Evolutionary conservation across 2,888 invertebrate genomes (phyloP).

Genomic region (Ephialtes manifestator): DNA sequence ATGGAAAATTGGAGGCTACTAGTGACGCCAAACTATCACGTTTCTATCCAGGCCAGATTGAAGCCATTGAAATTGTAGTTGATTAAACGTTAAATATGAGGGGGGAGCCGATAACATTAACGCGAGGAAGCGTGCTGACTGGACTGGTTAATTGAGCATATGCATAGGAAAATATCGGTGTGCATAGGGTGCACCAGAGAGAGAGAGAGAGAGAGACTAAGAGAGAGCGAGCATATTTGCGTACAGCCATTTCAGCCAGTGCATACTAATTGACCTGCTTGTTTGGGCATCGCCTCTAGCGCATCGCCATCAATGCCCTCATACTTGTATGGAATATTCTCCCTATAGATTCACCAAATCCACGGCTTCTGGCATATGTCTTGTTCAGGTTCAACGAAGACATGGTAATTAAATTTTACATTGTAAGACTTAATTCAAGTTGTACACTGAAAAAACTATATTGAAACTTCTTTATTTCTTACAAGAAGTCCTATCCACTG

Average conservation of each 20-base stretch:
- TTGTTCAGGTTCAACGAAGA: not conserved
- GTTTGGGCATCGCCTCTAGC: slow-evolving; percentile 50
- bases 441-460: no score
- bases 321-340: slow-evolving; percentile 4
- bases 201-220: slow-evolving; percentile 9
- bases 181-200: not conserved
- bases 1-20: slow-evolving; percentile 7
- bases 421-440: no score
- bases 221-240: slow-evolving; percentile 45
- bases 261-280: slow-evolving; percentile 70
- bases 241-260: slow-evolving; percentile 46
- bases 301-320: slow-evolving; percentile 8
- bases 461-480: no score
- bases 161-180: slow-evolving; percentile 57
- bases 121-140: slow-evolving; percentile 34
- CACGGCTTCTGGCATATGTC: not conserved
- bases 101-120: slow-evolving; percentile 54
- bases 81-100: slow-evolving; percentile 58
- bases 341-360: not conserved
- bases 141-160: slow-evolving; percentile 53
- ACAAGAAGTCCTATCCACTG: no score
- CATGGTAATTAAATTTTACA: no score
- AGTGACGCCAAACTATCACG: not conserved
- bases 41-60: slow-evolving; percentile 30
- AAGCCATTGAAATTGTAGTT: slow-evolving; percentile 48